Evolutionary conservation across 2,797 vertebrate genomes (phyloP), one percentile per base, ranked within the genome.

Genomic region (Macroramphosus scolopax): DNA sequence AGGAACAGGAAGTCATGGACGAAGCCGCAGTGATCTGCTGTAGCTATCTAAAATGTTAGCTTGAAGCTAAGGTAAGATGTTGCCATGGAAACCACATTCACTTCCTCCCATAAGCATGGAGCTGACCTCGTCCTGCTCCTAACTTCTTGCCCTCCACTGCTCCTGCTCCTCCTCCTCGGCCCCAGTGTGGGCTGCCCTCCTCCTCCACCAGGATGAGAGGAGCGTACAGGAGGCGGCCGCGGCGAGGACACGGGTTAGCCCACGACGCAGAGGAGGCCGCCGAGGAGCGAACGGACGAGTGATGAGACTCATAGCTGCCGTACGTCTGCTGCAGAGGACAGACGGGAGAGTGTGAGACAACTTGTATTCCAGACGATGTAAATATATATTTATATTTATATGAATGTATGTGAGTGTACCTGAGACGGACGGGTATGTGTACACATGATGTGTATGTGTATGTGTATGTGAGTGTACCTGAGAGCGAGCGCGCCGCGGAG

Each of bases 201-300:
- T 92, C 91, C 29, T 94, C 92, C 81, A 95, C 91, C 80, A 94
- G 77, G 51, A 95, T 88, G 28, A 94, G 88, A 0, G 92, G 92
- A 10, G 93, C 92, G 5, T 94, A 91, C n/a, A 93, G 88, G 4
- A 95, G 90, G 13, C 89, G 90, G 1, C 93, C 84, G 0, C 87
- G 87, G 12, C 87, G 85, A 9, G 90, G 88, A 63, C 83, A 82
- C 0, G 88, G 88, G 56, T 91, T 92, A 4, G 93, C 94, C 73
- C 93, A 94, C 10, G 91, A 91, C 0, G 91, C 72, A 0, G 90
- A 88, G 25, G 90, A 88, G 0, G 79, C 64, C 0, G 52, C 48
- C 0, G 79, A 62, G 4, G 77, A 81, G 45, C 67, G 84, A 1
- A 82, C 86, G 10, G n/a, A 53, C 4, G 58, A 39, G n/a, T 8